A percentile compares a stretch with the other conserved stretches of the same genome.
These are phyloP conservation scores for Drosophila robusta DNA, from an alignment of 2,888 invertebrate species.

Conservation along the genomic window DNA sequence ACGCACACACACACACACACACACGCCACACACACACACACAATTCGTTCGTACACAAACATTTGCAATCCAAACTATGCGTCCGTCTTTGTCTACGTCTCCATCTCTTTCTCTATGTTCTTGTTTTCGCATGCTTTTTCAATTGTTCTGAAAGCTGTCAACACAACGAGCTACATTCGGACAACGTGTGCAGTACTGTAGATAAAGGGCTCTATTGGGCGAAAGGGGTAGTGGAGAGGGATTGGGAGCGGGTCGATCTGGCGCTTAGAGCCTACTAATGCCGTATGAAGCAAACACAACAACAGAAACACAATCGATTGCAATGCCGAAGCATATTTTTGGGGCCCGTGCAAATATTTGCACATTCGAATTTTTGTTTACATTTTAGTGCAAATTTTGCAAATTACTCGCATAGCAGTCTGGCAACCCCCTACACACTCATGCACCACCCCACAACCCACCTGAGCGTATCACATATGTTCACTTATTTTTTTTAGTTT, in stretches of 20 bases:
- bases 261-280: constrained; percentile 53
- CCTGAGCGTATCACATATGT: constrained; percentile 28
- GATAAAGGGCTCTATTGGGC: not conserved
- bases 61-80: constrained; percentile 40
- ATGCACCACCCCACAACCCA: not conserved
- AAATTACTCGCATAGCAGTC: constrained; percentile 66
- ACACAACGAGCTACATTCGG: constrained; percentile 41
- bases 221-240: not conserved
- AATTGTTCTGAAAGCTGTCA: constrained; percentile 72
- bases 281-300: constrained; percentile 18
- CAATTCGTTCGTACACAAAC: constrained; percentile 16
- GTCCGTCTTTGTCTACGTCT: constrained; percentile 7
- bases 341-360: constrained; percentile 71
- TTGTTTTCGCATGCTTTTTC: constrained; percentile 46
- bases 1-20: constrained; percentile 19
- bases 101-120: constrained; percentile 12
- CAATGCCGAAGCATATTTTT: constrained; percentile 59
- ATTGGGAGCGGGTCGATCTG: constrained; percentile 22
- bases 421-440: constrained; percentile 26
- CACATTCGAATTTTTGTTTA: constrained; percentile 69
- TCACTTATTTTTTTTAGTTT: constrained; percentile 8
- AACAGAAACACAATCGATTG: constrained; percentile 33
- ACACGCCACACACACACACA: constrained; percentile 8
- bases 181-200: constrained; percentile 9
- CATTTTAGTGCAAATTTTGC: constrained; percentile 77